Percentiles rank a stretch among this genome's conserved stretches.
Conservation (phyloP, 2,797 vertebrate species). For the Odontamblyopus lacepedii region DNA sequence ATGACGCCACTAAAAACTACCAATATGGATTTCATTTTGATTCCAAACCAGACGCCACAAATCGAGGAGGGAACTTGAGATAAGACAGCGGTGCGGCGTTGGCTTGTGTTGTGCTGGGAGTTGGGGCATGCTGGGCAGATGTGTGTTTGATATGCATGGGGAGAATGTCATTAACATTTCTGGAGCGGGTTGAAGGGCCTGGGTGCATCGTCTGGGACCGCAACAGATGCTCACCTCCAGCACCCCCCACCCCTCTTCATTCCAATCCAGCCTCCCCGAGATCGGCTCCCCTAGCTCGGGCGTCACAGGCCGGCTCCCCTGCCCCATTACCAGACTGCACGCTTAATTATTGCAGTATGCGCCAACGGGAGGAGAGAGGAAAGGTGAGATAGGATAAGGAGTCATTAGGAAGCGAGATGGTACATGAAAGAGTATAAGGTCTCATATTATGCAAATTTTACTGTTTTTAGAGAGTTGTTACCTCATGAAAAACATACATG, state of each 20-base stretch:
- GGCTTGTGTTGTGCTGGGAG: not conserved
- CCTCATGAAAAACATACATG: no score
- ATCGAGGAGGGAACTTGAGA: not conserved
- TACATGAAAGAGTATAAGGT: no score
- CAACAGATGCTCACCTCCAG: constrained; percentile 70
- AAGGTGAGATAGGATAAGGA: not conserved
- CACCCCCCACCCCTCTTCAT: constrained; percentile 18
- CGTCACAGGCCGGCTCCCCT: constrained; percentile 46
- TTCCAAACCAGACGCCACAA: not conserved
- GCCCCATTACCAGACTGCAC: constrained; percentile 22
- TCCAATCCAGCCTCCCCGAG: not conserved
- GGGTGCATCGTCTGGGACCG: constrained; percentile 61
- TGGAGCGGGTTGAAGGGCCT: constrained; percentile 67
- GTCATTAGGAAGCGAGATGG: not conserved
- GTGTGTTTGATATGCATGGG: constrained; percentile 68
- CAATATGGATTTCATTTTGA: not conserved
- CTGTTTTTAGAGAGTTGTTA: no score
- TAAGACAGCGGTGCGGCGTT: not conserved
- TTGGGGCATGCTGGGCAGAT: constrained; percentile 48
- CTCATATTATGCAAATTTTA: no score
- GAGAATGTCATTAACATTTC: constrained; percentile 68
- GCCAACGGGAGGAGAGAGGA: not conserved
- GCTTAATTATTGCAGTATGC: constrained; percentile 59
- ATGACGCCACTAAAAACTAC: no score
- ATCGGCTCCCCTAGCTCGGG: constrained; percentile 50